Percentiles rank a stretch among this genome's conserved stretches.
Conservation (phyloP, 2,113 vertebrate species). For the Chionis minor region DNA sequence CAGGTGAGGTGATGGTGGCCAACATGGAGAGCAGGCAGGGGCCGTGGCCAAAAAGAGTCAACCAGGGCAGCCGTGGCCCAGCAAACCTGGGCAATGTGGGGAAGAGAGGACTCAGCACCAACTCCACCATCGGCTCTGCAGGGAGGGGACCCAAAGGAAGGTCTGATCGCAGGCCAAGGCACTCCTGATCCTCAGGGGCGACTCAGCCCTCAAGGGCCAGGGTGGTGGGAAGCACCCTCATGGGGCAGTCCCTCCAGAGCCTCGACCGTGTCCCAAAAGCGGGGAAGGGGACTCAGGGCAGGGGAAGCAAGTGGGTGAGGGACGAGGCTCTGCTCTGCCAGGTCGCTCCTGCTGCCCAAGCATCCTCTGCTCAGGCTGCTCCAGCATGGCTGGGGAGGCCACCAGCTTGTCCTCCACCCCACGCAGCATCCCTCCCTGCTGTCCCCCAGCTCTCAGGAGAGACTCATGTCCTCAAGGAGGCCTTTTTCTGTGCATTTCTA, state of each 20-base stretch:
- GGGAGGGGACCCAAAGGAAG: neutral
- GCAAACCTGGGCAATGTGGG: neutral
- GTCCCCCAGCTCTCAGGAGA: neutral
- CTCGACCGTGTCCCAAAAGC: rapidly evolving
- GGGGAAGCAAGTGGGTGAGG: neutral
- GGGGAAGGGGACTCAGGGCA: neutral
- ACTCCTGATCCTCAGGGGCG: rapidly evolving
- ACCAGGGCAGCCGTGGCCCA: neutral
- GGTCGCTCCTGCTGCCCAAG: neutral
- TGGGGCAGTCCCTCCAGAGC: neutral
- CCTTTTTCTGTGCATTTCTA: slow-evolving; percentile 38
- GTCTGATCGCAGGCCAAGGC: neutral
- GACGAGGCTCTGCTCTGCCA: neutral
- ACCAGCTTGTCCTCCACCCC: neutral
- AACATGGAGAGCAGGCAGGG: neutral
- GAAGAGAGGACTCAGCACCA: neutral
- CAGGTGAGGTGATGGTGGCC: neutral
- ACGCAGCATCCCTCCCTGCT: neutral
- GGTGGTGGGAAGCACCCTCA: neutral
- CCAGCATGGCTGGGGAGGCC: neutral
- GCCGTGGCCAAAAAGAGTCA: neutral
- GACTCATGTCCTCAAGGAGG: neutral
- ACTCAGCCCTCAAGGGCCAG: neutral
- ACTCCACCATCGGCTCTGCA: too few species aligned
- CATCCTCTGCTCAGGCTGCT: neutral